Evolutionary conservation across 2,888 invertebrate species (phyloP).

Genomic region (Athetis lepigone): DNA sequence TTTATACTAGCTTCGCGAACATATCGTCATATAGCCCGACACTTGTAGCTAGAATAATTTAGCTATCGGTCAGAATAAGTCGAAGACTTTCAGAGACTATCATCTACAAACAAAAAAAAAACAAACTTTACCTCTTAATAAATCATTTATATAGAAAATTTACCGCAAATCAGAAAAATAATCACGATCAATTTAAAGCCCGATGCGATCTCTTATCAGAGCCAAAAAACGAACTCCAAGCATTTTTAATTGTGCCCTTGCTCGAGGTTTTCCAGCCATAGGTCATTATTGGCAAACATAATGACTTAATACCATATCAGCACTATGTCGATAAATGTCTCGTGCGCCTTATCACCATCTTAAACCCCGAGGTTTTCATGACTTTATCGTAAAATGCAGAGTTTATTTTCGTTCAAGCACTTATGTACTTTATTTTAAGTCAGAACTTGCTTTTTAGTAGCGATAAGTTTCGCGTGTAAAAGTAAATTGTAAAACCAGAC

Average conservation of each 20-base stretch:
- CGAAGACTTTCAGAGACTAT: no score
- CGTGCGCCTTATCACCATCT: slow-evolving; percentile 47
- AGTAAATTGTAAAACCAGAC: slow-evolving; percentile 28
- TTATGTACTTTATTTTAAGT: slow-evolving; percentile 36
- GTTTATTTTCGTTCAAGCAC: slow-evolving; percentile 43
- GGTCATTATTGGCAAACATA: slow-evolving; percentile 39
- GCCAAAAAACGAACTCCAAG: slow-evolving; percentile 8
- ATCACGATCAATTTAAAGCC: slow-evolving; percentile 10
- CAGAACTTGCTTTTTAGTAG: slow-evolving; percentile 3
- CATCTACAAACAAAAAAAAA: no score
- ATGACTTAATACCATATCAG: slow-evolving; percentile 52
- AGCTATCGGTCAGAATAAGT: no score
- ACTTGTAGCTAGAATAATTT: no score
- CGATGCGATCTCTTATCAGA: slow-evolving; percentile 2
- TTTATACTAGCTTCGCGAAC: no score
- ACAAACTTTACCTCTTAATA: no score
- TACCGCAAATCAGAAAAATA: neutral
- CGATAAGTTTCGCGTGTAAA: slow-evolving; percentile 37
- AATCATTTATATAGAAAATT: no score
- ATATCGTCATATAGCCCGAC: no score
- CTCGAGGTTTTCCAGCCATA: slow-evolving; percentile 9
- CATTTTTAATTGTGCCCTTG: slow-evolving; percentile 35
- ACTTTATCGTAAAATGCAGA: slow-evolving; percentile 43
- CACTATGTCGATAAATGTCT: slow-evolving; percentile 37
- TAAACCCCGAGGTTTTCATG: slow-evolving; percentile 37